Percentiles rank a stretch among this genome's conserved stretches.
phyloP scores from a whole-genome alignment of 2,888 invertebrate genomes.

The Drosophila barbarae region DNA sequence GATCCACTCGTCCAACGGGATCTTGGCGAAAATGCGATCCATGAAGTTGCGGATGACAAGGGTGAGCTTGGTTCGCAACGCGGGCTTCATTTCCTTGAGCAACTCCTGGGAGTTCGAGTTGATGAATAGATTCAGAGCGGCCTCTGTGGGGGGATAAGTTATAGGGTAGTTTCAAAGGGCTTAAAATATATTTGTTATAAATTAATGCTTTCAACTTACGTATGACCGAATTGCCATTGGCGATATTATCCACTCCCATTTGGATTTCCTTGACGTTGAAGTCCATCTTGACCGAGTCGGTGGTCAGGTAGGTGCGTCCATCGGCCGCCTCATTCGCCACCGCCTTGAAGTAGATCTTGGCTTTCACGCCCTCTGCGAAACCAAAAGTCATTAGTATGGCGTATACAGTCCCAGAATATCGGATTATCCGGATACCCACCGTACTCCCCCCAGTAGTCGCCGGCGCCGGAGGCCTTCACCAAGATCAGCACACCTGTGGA shows the following conservation, averaged over 20 bases:
- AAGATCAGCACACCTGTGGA: slow-evolving; percentile 89
- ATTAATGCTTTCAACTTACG: slow-evolving; percentile 82
- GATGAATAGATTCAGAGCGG: slow-evolving; percentile 91
- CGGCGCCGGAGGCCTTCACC: slow-evolving; percentile 90
- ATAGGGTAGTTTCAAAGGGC: background rate
- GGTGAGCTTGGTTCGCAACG: slow-evolving; percentile 87
- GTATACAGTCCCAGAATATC: background rate
- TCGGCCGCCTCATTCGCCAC: slow-evolving; percentile 82
- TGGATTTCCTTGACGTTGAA: slow-evolving; percentile 90
- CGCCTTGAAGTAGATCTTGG: slow-evolving; percentile 90
- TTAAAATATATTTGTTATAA: background rate
- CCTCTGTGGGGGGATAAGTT: slow-evolving; percentile 82
- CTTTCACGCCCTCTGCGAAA: slow-evolving; percentile 88
- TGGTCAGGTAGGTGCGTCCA: slow-evolving; percentile 85
- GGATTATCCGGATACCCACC: slow-evolving; percentile 81
- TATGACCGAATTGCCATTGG: slow-evolving; percentile 88
- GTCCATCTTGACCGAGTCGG: slow-evolving; percentile 91
- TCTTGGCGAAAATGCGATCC: slow-evolving; percentile 86
- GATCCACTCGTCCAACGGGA: slow-evolving; percentile 90
- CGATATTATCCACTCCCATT: slow-evolving; percentile 92
- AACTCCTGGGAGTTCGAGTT: slow-evolving; percentile 92
- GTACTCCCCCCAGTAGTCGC: slow-evolving; percentile 94
- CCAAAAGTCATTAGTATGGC: slow-evolving; percentile 5
- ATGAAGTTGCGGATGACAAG: slow-evolving; percentile 87
- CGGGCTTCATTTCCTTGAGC: slow-evolving; percentile 92